Base-by-base conservation (phyloP, 2,797 vertebrate species). In the Vultur gryphus region DNA sequence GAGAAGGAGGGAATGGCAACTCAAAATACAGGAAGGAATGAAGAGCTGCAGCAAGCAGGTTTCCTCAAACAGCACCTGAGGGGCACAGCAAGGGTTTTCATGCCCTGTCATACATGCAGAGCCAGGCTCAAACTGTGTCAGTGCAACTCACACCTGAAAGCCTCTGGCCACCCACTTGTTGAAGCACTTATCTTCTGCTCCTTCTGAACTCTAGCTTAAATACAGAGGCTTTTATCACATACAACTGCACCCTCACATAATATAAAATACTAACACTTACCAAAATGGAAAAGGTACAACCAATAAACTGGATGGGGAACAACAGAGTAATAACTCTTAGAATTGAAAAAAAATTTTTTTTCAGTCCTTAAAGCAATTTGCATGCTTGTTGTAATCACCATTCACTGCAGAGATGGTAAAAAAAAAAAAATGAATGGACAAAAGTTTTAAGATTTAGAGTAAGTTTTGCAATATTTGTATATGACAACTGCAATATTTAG, bases 331-430 rank as follows among this genome's bases (percentile, higher is more conserved):
- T n/a, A 84, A 85, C 20, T 41, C 52, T 23, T 20, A 41, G 29
- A 75, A 57, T 0, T 28, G 12, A 18, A 46, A 52, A 28, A 16
- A 7, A 0, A 1, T 0, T 7, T 1, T 16, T 55, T 62, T 70
- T 41, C 31, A 75, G 41, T 72, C 46, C 33, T 81, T 64, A 84
- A 79, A 90, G 73, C 59, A 87, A 55, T n/a, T 77, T 37, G 3
- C 31, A 25, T 1, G 0, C 28, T 86, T 77, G 13, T 35, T 75
- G 41, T 35, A 44, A 81, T 26, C 69, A 80, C 59, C 9, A 10
- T 21, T 61, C n/a, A 41, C 54, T 61, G 35, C 10, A 69, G 25
- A 84, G 46, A 39, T 4, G 3, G 29, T 33, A 5, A 35, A 76
- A 58, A 61, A n/a, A 57, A 52, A 65, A 39, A 80, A 46, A 55